phyloP scores from a whole-genome alignment of 2,797 vertebrate species.

The Takifugu rubripes region DNA sequence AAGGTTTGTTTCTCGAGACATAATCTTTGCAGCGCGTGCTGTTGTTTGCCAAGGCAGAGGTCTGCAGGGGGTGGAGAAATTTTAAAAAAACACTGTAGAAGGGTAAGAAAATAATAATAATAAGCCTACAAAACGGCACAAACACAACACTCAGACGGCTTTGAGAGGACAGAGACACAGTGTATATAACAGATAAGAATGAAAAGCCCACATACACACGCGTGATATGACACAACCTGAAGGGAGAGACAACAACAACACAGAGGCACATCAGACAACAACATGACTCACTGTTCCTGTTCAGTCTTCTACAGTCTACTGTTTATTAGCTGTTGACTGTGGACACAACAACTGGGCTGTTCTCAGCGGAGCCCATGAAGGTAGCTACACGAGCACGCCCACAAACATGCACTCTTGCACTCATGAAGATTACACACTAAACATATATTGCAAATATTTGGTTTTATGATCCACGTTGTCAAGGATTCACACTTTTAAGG shows the following conservation, averaged over 20 bases:
- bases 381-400: constrained; percentile 41
- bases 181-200: constrained; percentile 77
- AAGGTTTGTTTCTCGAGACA: constrained; percentile 2
- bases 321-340: constrained; percentile 59
- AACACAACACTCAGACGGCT: constrained; percentile 71
- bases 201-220: constrained; percentile 84
- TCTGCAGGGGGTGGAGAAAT: constrained; percentile 53
- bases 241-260: constrained; percentile 80
- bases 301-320: constrained; percentile 50
- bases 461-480: constrained; percentile 15
- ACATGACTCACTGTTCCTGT: constrained; percentile 54
- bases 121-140: constrained; percentile 67
- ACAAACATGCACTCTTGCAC: constrained; percentile 38
- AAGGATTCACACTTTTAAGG: constrained; percentile 25
- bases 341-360: constrained; percentile 51
- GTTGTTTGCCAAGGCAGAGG: constrained; percentile 59
- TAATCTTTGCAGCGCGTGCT: constrained; percentile 26
- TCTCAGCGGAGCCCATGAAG: constrained; percentile 43
- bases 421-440: background rate
- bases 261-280: constrained; percentile 76
- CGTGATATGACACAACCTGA: constrained; percentile 86
- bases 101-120: constrained; percentile 43
- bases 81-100: constrained; percentile 48
- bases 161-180: constrained; percentile 67
- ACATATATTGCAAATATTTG: background rate